These are phyloP conservation scores for Heptranchias perlo DNA, from an alignment of 2,113 vertebrate species.

Conservation along the genomic window DNA sequence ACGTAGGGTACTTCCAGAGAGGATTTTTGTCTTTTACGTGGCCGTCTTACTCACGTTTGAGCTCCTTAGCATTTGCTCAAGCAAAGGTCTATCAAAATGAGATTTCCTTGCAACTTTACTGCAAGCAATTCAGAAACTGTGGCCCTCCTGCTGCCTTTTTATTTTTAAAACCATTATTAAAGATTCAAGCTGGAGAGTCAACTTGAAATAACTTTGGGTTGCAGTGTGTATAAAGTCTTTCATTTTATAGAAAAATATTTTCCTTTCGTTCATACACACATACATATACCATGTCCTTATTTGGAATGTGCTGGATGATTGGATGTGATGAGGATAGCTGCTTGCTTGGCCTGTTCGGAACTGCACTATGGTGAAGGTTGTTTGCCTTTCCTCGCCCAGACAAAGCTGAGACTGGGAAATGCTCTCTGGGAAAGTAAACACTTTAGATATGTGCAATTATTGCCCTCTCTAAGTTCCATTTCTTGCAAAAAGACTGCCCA, in stretches of 20 bases:
- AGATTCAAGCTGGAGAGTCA: not conserved
- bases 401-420: not conserved
- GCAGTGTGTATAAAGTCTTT: not conserved
- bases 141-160: conserved; percentile 4
- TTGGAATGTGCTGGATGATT: not conserved
- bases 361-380: not conserved
- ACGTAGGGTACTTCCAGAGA: no score
- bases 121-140: not conserved
- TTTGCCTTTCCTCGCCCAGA: not conserved
- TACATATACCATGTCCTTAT: no score
- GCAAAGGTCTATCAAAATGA: not conserved
- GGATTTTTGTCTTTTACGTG: not conserved
- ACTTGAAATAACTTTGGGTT: not conserved
- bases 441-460: not conserved
- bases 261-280: not conserved
- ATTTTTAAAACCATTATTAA: conserved; percentile 29
- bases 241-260: not conserved
- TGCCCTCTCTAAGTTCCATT: not conserved
- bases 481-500: not conserved
- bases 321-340: not conserved
- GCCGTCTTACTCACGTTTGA: not conserved
- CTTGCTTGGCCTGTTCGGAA: not conserved
- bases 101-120: not conserved
- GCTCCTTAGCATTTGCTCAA: no score
- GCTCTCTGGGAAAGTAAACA: not conserved